These are phyloP conservation scores for Struthidea cinerea DNA, from an alignment of 2,113 vertebrate species.

Conservation along the genomic window DNA sequence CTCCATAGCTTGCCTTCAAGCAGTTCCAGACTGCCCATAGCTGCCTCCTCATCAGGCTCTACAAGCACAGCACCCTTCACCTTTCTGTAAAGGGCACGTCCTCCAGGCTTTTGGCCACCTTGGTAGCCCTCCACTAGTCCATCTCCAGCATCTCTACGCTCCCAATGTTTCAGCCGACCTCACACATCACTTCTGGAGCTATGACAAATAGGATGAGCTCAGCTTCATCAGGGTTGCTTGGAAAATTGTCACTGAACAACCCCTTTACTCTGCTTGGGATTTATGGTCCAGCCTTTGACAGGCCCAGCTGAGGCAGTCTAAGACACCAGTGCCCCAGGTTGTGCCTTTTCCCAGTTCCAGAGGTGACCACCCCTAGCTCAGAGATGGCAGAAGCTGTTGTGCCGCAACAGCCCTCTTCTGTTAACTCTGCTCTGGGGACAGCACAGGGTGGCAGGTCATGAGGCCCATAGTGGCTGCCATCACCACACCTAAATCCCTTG, in stretches of 20 bases:
- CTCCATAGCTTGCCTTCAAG: background rate
- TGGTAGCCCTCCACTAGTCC: background rate
- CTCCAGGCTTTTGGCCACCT: background rate
- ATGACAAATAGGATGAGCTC: background rate
- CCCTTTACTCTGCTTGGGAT: background rate
- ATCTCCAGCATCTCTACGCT: background rate
- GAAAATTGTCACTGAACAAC: background rate
- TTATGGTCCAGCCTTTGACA: background rate
- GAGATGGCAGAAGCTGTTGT: background rate
- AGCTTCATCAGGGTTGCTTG: background rate
- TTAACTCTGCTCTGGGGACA: background rate
- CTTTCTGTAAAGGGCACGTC: background rate
- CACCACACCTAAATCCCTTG: background rate
- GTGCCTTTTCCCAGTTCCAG: background rate
- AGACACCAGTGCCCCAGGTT: fast-evolving
- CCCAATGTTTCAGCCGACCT: background rate
- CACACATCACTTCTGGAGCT: background rate
- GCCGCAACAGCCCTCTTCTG: background rate
- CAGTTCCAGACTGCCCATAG: background rate
- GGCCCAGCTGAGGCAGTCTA: background rate
- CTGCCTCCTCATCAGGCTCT: background rate
- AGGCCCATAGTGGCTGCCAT: background rate
- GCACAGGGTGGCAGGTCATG: background rate
- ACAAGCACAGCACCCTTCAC: background rate
- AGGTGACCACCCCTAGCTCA: background rate